Evolutionary conservation across 2,888 invertebrate genomes (phyloP).

Genomic region (Thysanoteuthis rhombus): DNA sequence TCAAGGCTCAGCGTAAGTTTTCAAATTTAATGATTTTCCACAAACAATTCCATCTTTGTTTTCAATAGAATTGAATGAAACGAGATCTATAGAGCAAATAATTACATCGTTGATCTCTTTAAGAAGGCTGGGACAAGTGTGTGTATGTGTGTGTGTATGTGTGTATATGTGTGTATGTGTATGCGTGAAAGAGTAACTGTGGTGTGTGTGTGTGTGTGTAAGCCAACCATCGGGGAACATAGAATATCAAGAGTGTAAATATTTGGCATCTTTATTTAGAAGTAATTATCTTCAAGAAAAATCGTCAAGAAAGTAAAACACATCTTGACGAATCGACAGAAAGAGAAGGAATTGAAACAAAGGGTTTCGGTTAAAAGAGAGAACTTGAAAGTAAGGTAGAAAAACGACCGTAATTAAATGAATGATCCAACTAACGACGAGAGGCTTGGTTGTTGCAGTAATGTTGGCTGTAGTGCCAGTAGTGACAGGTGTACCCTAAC

Average conservation of each 20-base stretch:
- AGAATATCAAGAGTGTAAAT: neutral
- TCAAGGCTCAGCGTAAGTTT: too few species aligned
- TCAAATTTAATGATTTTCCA: too few species aligned
- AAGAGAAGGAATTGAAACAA: neutral
- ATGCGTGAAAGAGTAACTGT: too few species aligned
- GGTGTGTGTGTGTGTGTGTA: neutral
- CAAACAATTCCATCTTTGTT: too few species aligned
- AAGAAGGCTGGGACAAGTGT: too few species aligned
- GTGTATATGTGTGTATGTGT: neutral
- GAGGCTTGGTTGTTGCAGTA: neutral
- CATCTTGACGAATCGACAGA: neutral
- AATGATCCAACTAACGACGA: neutral
- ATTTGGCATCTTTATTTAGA: neutral
- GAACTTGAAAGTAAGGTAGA: neutral
- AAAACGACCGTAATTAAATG: neutral
- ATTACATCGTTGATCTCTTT: too few species aligned
- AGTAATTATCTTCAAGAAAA: neutral
- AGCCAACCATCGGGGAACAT: neutral
- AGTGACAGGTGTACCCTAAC: neutral
- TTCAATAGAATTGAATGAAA: too few species aligned
- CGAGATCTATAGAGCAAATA: too few species aligned
- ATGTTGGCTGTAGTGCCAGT: neutral
- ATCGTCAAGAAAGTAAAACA: neutral
- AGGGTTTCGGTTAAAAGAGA: neutral
- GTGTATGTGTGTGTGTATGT: neutral